A percentile compares a stretch with the other conserved stretches of the same genome.
These are phyloP conservation scores for Neodiprion virginianus DNA, from an alignment of 1,140 invertebrate genomes.

Conservation along the genomic window DNA sequence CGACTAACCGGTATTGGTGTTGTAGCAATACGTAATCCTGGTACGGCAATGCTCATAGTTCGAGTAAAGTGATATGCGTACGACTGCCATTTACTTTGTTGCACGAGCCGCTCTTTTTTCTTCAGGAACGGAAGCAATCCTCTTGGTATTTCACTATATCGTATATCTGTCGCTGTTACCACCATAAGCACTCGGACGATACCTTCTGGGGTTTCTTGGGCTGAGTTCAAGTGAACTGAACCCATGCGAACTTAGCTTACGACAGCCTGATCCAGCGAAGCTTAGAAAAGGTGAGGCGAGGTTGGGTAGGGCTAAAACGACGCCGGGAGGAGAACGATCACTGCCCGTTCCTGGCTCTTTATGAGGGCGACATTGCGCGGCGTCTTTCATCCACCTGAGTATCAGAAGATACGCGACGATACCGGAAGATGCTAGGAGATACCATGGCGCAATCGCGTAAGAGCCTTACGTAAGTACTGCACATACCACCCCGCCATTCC, in stretches of 20 bases:
- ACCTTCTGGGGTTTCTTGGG: no score
- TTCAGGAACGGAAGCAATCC: conserved; percentile 35
- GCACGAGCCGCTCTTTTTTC: not conserved
- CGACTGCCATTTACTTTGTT: not conserved
- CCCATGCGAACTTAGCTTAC: no score
- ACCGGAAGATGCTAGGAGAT: conserved; percentile 19
- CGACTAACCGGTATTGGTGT: no score
- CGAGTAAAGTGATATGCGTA: no score
- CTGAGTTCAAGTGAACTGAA: no score
- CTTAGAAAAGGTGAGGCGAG: no score
- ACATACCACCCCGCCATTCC: conserved; percentile 33
- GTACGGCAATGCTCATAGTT: no score
- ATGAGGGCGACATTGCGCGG: conserved; percentile 49
- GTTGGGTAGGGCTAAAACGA: no score
- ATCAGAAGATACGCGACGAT: conserved; percentile 20
- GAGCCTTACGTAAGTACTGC: conserved; percentile 39
- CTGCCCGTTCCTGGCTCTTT: conserved; percentile 34
- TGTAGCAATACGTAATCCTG: no score
- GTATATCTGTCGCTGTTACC: conserved; percentile 51
- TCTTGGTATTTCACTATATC: conserved; percentile 50
- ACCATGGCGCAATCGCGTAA: not conserved
- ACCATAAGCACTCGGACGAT: conserved; percentile 37
- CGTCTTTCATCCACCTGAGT: conserved; percentile 42
- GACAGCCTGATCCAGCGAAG: no score
- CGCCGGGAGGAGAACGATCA: not conserved